These are phyloP conservation scores for Synchiropus splendidus DNA, from an alignment of 2,113 vertebrate species.

Conservation along the genomic window DNA sequence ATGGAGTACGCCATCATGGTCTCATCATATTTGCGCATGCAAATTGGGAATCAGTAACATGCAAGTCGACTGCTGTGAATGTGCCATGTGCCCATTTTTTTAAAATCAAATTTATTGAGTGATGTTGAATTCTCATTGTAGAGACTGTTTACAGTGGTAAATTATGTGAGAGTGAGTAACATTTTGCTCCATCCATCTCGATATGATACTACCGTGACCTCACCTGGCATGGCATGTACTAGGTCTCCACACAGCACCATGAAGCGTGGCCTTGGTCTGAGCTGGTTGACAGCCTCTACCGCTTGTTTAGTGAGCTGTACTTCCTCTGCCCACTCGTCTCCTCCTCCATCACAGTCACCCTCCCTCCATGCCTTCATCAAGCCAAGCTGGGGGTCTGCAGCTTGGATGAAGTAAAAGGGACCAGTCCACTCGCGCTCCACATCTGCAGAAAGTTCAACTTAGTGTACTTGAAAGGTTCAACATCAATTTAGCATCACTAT, in stretches of 20 bases:
- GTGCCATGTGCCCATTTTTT: too few species aligned
- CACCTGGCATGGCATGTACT: slow-evolving; percentile 84
- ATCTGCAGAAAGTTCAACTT: slow-evolving; percentile 52
- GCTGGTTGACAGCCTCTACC: slow-evolving; percentile 76
- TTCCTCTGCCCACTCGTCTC: slow-evolving; percentile 87
- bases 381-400: slow-evolving; percentile 90
- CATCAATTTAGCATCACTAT: background rate
- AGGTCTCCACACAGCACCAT: slow-evolving; percentile 89
- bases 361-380: slow-evolving; percentile 88
- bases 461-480: background rate
- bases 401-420: slow-evolving; percentile 90
- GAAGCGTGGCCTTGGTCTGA: slow-evolving; percentile 80
- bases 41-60: too few species aligned
- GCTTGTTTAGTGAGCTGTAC: slow-evolving; percentile 77
- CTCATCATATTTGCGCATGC: too few species aligned
- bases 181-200: too few species aligned
- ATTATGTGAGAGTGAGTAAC: too few species aligned
- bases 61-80: too few species aligned
- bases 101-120: too few species aligned
- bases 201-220: background rate
- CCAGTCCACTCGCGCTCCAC: slow-evolving; percentile 77
- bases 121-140: too few species aligned
- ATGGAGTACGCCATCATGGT: too few species aligned
- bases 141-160: too few species aligned
- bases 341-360: slow-evolving; percentile 70